phyloP scores from a whole-genome alignment of 2,113 vertebrate genomes.

The Pterocles orientalis region DNA sequence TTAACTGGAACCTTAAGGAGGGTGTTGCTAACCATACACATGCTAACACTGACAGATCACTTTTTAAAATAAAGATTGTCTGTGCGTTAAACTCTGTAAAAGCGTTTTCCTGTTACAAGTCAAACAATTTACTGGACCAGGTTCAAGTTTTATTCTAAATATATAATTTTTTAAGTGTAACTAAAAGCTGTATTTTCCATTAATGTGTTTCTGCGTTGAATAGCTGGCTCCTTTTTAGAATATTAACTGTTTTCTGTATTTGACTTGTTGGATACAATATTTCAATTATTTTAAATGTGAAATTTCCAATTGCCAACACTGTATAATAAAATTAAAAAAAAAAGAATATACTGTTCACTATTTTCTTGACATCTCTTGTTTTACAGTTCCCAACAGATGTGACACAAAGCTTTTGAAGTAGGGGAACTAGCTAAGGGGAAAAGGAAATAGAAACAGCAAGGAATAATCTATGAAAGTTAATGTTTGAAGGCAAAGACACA shows the following conservation, averaged over 20 bases:
- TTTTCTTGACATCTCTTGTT: constrained; percentile 15
- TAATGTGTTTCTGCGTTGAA: constrained; percentile 82
- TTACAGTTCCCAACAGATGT: neutral
- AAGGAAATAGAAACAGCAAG: constrained; percentile 19
- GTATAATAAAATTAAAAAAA: constrained; percentile 65
- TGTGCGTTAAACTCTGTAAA: constrained; percentile 77
- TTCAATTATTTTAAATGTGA: constrained; percentile 74
- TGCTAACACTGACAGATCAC: constrained; percentile 83
- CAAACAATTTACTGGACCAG: constrained; percentile 53
- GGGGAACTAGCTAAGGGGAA: neutral
- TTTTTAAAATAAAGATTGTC: constrained; percentile 75
- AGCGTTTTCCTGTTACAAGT: constrained; percentile 77
- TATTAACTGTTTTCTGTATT: constrained; percentile 85
- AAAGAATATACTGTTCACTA: neutral
- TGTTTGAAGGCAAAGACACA: neutral
- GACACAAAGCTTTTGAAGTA: neutral
- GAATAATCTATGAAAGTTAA: neutral
- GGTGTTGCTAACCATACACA: neutral
- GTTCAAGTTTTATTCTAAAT: constrained; percentile 78
- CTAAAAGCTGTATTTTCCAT: constrained; percentile 84
- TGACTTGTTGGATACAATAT: constrained; percentile 86
- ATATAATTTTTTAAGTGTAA: constrained; percentile 81
- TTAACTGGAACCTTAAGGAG: neutral
- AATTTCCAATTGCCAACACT: constrained; percentile 70
- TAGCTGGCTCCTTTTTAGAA: constrained; percentile 76